Conservation (phyloP, 2,888 invertebrate species). For the Scaptomyza reducta region DNA sequence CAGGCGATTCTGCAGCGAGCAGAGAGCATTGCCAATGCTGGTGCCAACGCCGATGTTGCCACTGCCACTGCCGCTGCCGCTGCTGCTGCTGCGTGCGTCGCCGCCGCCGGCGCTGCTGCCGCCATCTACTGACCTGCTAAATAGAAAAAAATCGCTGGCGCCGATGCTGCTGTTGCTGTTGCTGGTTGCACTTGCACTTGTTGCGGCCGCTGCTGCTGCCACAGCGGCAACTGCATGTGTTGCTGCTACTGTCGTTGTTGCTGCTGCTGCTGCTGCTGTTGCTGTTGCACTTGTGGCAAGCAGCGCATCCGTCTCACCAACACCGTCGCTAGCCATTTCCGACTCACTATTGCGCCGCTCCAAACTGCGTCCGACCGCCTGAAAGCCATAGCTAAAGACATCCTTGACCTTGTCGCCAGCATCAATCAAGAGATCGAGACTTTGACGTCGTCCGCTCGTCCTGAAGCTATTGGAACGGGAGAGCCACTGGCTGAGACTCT, state of each 20-base stretch:
- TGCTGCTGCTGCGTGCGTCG: slow-evolving; percentile 31
- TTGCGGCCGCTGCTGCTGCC: slow-evolving; percentile 11
- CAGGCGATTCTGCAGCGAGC: slow-evolving; percentile 81
- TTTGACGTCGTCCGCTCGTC: slow-evolving; percentile 87
- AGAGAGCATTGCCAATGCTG: slow-evolving; percentile 43
- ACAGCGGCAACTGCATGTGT: slow-evolving; percentile 9
- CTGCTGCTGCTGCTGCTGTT: slow-evolving; percentile 9
- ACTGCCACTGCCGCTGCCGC: slow-evolving; percentile 22
- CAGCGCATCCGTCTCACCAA: slow-evolving; percentile 50
- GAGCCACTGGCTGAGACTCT: slow-evolving; percentile 82
- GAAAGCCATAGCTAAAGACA: slow-evolving; percentile 91
- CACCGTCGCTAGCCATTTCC: slow-evolving; percentile 85
- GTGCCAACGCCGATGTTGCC: slow-evolving; percentile 13
- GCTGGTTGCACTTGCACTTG: slow-evolving; percentile 9
- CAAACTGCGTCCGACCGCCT: slow-evolving; percentile 88
- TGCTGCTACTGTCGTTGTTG: slow-evolving; percentile 9
- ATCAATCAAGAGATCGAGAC: slow-evolving; percentile 90
- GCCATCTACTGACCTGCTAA: slow-evolving; percentile 82
- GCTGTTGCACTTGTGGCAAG: slow-evolving; percentile 33
- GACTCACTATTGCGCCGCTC: slow-evolving; percentile 91
- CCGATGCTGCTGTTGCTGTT: slow-evolving; percentile 30
- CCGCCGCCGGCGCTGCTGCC: slow-evolving; percentile 25
- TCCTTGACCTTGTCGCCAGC: slow-evolving; percentile 93
- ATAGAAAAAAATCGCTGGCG: slow-evolving; percentile 83
- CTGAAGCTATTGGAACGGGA: slow-evolving; percentile 83